Conservation (phyloP, 2,113 vertebrate species). For the Brachirus orientalis region DNA sequence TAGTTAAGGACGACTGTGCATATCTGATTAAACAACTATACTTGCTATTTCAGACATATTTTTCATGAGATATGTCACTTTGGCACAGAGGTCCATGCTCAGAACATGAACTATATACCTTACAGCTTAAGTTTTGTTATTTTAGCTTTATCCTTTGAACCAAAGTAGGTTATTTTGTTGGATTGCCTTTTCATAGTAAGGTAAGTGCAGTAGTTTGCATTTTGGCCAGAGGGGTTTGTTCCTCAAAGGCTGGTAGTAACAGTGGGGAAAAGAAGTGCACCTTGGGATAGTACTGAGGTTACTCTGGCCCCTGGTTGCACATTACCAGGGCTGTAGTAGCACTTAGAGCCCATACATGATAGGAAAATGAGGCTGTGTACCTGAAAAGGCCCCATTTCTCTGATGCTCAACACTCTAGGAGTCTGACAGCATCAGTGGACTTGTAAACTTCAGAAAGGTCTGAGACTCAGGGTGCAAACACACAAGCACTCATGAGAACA, state of each 20-base stretch:
- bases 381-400: conserved; percentile 49
- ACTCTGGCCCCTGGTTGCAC: conserved; percentile 49
- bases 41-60: conserved; percentile 16
- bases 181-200: conserved; percentile 39
- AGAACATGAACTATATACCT: conserved; percentile 57
- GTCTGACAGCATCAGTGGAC: conserved; percentile 33
- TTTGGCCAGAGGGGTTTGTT: conserved; percentile 59
- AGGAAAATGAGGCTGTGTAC: conserved; percentile 32
- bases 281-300: conserved; percentile 65
- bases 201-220: conserved; percentile 58
- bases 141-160: conserved; percentile 28
- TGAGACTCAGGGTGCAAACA: conserved; percentile 17
- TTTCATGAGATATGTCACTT: conserved; percentile 55
- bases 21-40: conserved; percentile 24
- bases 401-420: conserved; percentile 30
- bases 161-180: conserved; percentile 20
- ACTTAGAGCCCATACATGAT: conserved; percentile 40
- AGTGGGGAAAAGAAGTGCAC: conserved; percentile 61
- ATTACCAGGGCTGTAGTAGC: conserved; percentile 54
- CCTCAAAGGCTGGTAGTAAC: conserved; percentile 69
- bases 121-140: conserved; percentile 18
- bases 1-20: conserved; percentile 22
- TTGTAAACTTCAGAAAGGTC: conserved; percentile 66
- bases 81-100: conserved; percentile 69
- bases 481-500: conserved; percentile 36